Evolutionary conservation across 2,797 vertebrate genomes (phyloP).

Genomic region (Macropodus opercularis): DNA sequence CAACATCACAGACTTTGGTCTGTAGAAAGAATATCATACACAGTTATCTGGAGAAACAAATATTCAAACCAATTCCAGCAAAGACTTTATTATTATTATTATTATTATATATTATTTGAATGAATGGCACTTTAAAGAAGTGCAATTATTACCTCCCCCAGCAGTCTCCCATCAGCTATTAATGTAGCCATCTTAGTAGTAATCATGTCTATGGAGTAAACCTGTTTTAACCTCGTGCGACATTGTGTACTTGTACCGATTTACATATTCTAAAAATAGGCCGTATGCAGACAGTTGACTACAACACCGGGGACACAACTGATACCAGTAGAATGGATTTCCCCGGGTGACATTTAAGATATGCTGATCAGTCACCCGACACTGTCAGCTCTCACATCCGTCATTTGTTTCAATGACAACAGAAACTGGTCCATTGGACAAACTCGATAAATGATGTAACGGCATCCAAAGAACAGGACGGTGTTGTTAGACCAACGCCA

Average conservation of each 20-base stretch:
- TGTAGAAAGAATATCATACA: slow-evolving; percentile 30
- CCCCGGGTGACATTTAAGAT: slow-evolving; percentile 60
- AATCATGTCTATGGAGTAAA: slow-evolving; percentile 14
- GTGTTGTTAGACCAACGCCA: not conserved
- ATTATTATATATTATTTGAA: too few species aligned
- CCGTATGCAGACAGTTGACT: slow-evolving; percentile 23
- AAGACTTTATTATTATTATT: too few species aligned
- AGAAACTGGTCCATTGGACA: not conserved
- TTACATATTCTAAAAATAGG: slow-evolving; percentile 52
- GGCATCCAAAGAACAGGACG: not conserved
- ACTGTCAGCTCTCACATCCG: slow-evolving; percentile 18
- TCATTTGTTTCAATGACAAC: slow-evolving; percentile 22
- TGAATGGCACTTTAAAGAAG: too few species aligned
- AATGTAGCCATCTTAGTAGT: too few species aligned
- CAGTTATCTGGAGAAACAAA: not conserved
- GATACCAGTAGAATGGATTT: slow-evolving; percentile 58
- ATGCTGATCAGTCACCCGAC: slow-evolving; percentile 16
- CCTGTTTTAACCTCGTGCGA: slow-evolving; percentile 9
- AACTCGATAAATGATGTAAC: not conserved
- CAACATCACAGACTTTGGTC: slow-evolving; percentile 69
- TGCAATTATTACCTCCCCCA: too few species aligned
- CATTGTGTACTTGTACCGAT: slow-evolving; percentile 37
- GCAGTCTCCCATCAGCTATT: too few species aligned
- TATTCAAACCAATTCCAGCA: not conserved
- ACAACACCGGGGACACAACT: slow-evolving; percentile 23